Conservation (phyloP, 2,888 invertebrate genomes). For the Lysandra coridon region DNA sequence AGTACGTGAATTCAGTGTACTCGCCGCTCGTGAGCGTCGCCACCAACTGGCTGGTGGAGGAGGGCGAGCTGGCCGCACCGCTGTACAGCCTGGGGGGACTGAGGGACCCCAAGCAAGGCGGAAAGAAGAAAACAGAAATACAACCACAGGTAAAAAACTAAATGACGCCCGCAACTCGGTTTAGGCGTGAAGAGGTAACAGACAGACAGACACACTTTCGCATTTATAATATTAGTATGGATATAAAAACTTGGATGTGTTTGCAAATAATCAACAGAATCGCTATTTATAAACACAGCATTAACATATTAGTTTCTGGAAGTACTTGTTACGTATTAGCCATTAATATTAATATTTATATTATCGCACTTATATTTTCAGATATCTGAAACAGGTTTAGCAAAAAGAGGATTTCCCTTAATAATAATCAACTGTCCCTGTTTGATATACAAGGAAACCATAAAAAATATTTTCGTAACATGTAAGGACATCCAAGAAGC, state of each 20-base stretch:
- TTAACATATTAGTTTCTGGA: no score
- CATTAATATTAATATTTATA: background rate
- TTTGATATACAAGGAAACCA: conserved; percentile 55
- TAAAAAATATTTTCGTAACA: conserved; percentile 56
- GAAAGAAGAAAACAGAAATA: background rate
- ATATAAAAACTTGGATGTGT: no score
- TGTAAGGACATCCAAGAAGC: conserved; percentile 53
- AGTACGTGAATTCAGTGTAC: background rate
- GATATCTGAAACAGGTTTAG: conserved; percentile 53
- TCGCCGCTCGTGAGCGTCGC: background rate
- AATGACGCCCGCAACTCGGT: no score
- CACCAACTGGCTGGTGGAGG: background rate
- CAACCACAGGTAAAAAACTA: background rate
- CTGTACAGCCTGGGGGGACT: background rate
- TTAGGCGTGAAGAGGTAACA: no score
- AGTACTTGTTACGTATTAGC: no score
- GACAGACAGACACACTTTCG: no score
- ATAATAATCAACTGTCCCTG: conserved; percentile 64
- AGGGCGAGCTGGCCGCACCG: background rate
- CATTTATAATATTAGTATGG: no score
- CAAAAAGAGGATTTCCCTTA: conserved; percentile 66
- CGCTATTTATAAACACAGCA: no score
- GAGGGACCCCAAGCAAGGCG: background rate
- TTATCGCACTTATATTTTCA: conserved; percentile 42
- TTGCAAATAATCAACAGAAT: no score